Evolutionary conservation across 2,113 vertebrate species (phyloP).

Genomic region (Actenoides hombroni): DNA sequence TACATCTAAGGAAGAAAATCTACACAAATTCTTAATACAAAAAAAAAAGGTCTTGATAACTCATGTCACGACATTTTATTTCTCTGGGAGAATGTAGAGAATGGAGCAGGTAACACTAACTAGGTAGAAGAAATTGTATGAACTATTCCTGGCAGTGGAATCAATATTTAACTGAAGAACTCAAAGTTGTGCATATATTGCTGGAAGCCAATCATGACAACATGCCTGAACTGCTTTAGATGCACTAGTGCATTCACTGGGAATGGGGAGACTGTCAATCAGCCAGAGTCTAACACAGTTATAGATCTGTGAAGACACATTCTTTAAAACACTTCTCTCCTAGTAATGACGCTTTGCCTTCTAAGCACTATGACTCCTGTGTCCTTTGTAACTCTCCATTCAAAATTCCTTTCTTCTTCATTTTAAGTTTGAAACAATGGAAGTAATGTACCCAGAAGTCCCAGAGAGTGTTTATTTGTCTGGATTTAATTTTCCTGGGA

Average conservation of each 20-base stretch:
- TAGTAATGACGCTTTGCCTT: background rate
- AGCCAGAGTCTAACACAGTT: background rate
- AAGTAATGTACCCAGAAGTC: background rate
- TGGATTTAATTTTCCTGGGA: background rate
- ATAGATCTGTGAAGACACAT: accelerated
- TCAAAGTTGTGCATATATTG: background rate
- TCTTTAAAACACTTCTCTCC: background rate
- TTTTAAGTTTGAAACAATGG: background rate
- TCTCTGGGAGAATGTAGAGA: background rate
- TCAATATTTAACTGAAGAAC: background rate
- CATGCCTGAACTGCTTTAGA: background rate
- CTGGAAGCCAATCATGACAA: background rate
- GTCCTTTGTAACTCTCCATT: background rate
- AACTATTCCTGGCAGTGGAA: background rate
- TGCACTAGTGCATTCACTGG: background rate
- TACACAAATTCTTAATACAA: background rate
- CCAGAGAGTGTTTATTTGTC: background rate
- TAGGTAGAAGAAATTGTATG: background rate
- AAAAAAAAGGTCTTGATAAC: background rate
- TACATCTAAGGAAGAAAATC: background rate
- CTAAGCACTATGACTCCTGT: background rate
- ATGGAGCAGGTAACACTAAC: background rate
- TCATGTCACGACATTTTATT: background rate
- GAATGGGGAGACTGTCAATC: accelerated
- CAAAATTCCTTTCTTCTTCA: background rate